Evolutionary conservation across 2,888 invertebrate genomes (phyloP), one percentile per base, ranked within the genome.

Genomic region (Hemaris fuciformis): DNA sequence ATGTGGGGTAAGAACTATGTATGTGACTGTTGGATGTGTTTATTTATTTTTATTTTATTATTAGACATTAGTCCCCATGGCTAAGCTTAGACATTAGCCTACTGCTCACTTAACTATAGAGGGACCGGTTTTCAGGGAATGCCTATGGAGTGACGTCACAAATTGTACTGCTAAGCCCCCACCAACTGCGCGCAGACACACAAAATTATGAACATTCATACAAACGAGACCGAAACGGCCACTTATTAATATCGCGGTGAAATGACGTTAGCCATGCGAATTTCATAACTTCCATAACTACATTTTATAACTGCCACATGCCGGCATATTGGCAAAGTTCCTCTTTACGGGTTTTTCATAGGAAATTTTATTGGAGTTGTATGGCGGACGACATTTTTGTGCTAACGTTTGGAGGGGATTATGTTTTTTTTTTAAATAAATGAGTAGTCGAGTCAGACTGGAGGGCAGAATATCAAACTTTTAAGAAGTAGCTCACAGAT

Each of bases 191-290:
- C 31, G 7, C 22, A 22, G 34, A 34, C 57, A 61, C 57, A 61
- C 45, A 42, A 43, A 61, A 61, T 61, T 42, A 64, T 58, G 57
- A 64, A 65, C 65, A 65, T 65, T 57, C 34, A 61, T 53, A 57
- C 31, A 62, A 71, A 72, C 62, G 67, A 65, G 71, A 72, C 67
- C 69, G 68, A n/a, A n/a, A n/a, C n/a, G n/a, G n/a, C 63, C 65
- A 67, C 64, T 68, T 64, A 67, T 68, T 68, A 67, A 70, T 69
- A 66, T 66, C 57, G 41, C 38, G 10, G 62, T 63, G 65, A 66
- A 66, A 65, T 62, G 64, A 59, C 63, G 62, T 48, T 53, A 48
- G 57, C 61, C 68, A 68, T 64, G 62, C 66, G 63, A 67, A 64
- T 64, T 67, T 67, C 61, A 63, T 62, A 66, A 64, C 63, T 62